Conservation (phyloP, 92 coral and sea anemone genomes). For the Zoanthus sociatus region DNA sequence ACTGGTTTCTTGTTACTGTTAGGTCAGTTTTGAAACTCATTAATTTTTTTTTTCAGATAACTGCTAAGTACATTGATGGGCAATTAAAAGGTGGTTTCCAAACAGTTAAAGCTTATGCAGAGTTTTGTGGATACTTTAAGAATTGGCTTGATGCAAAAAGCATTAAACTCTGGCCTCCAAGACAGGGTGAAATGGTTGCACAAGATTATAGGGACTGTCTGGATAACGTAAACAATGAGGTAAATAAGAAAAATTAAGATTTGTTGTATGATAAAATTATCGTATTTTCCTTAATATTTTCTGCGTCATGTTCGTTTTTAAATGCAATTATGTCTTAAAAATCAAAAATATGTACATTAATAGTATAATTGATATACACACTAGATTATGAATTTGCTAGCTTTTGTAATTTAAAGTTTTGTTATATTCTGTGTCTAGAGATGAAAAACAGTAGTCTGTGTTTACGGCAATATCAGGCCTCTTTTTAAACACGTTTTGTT, state of each 20-base stretch:
- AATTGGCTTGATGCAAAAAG: constrained; percentile 99
- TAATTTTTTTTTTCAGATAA: constrained; percentile 68
- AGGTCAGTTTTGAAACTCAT: background rate
- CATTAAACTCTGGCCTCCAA: constrained; percentile 92
- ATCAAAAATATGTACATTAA: no score
- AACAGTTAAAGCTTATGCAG: constrained; percentile 99
- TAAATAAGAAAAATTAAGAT: constrained; percentile 12
- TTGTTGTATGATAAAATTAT: background rate
- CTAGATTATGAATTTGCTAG: background rate
- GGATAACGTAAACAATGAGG: constrained; percentile 97
- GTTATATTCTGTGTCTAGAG: no score
- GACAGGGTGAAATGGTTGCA: constrained; percentile 99
- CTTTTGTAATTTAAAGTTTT: background rate
- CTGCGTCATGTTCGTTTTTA: background rate
- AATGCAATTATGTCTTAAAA: no score
- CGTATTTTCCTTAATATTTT: background rate
- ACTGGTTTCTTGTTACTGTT: no score
- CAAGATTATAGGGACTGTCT: constrained; percentile 97
- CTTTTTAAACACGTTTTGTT: no score
- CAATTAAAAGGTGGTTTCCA: constrained; percentile 96
- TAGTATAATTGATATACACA: background rate
- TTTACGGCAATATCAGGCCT: no score
- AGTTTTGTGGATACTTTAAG: constrained; percentile 98
- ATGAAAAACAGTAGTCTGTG: no score
- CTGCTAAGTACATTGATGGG: constrained; percentile 99